Base-by-base conservation (phyloP, 2,113 vertebrate species). In the Piprites chloris region DNA sequence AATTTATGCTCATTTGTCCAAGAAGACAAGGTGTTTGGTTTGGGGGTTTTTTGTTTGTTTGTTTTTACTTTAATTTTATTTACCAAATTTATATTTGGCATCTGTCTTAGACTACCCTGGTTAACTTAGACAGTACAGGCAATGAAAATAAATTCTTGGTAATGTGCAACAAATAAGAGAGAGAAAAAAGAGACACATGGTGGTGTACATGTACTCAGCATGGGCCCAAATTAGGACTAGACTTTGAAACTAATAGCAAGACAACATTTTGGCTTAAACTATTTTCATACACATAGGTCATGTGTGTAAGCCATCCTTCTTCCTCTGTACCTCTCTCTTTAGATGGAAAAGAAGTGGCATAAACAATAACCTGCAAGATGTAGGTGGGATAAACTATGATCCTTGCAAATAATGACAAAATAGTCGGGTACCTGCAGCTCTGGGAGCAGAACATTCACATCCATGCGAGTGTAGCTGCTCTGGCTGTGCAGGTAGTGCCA, bases 231-330 rank as follows among this genome's bases (percentile, higher is more conserved):
- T 58, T 72, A 67, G 72, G 23, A 74, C n/a, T 39, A 74, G 49
- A 49, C n/a, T 62, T 67, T 14, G 32, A 32, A 78, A 69, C 42
- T 59, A 53, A 65, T 6, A 14, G 39, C 66, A 55, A 8, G 12
- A 14, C 33, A 72, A 49, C 35, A 50, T 22, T 75, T 91, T n/a
- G 49, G 20, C 42, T 44, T 32, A n/a, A 73, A 52, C 39, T 42
- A 2, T 41, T 42, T 52, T 19, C 42, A 20, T 20, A 7, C 0
- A 2, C 6, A 2, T 33, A 55, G 46, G 14, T 58, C 30, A 12
- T 0, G 1, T 19, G 11, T 62, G 7, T 46, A 61, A 67, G 5
- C 37, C 2, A 0, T 32, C 28, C 37, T 86, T 20, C 32, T 67
- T 47, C 35, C 28, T 44, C 59, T 30, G 37, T 1, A 0, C n/a